Conservation (phyloP, 30 jellyfish, hydroid and myxozoan genomes). For the Catostylus mosaicus region DNA sequence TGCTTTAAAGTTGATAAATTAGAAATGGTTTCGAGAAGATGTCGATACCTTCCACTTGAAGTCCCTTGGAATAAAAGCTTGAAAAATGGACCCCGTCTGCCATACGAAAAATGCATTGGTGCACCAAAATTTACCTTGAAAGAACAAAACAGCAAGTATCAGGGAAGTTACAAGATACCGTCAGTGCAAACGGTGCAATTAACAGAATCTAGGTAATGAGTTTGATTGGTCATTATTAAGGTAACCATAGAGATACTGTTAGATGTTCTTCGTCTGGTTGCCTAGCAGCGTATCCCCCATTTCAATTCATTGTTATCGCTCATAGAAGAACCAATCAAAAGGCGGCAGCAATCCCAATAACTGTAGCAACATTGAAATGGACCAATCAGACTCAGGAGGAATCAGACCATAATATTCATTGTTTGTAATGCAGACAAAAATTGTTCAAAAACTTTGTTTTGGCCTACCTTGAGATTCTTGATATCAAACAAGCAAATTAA, state of each 20-base stretch:
- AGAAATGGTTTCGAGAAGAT: too few species aligned
- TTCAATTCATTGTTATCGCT: not conserved
- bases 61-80: constrained; percentile 89
- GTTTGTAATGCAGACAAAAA: not conserved
- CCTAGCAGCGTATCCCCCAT: too few species aligned
- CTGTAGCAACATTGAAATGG: not conserved
- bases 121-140: constrained; percentile 76
- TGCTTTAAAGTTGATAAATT: too few species aligned
- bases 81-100: constrained; percentile 96
- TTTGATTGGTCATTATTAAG: too few species aligned
- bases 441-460: not conserved
- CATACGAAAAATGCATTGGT: constrained; percentile 88
- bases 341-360: not conserved
- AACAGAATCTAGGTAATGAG: too few species aligned
- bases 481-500: constrained; percentile 69
- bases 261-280: too few species aligned
- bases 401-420: too few species aligned
- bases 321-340: not conserved
- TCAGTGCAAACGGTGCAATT: too few species aligned
- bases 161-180: too few species aligned
- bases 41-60: constrained; percentile 74
- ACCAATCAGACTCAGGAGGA: too few species aligned
- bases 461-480: constrained; percentile 45
- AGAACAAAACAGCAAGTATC: constrained; percentile 4
- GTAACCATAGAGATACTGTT: too few species aligned